phyloP scores from a whole-genome alignment of 1,140 invertebrate species.

The Cyphomyrmex costatus region DNA sequence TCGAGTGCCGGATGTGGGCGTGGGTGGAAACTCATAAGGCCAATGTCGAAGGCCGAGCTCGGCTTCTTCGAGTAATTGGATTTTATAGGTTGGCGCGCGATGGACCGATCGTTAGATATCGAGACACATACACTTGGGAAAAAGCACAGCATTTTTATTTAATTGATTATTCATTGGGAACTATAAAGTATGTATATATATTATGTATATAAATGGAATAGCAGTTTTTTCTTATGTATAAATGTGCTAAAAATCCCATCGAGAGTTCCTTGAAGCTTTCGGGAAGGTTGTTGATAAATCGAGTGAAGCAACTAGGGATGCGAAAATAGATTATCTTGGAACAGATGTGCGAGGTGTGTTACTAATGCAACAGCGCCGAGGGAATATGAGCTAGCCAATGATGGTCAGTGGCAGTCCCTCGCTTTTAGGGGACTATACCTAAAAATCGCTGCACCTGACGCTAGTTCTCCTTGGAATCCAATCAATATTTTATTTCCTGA shows the following conservation, averaged over 20 bases:
- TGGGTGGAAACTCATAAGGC: conserved; percentile 47
- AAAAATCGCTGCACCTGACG: conserved; percentile 38
- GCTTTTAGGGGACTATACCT: neutral
- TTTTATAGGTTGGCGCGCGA: conserved; percentile 14
- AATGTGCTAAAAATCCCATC: conserved; percentile 13
- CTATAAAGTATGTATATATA: neutral
- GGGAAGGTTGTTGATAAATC: conserved; percentile 32
- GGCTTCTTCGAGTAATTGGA: conserved; percentile 55
- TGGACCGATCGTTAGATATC: neutral
- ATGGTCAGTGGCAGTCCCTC: conserved; percentile 9
- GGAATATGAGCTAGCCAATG: conserved; percentile 27
- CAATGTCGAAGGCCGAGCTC: conserved; percentile 32
- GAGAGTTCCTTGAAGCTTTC: neutral
- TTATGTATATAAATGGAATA: neutral
- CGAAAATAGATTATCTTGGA: conserved; percentile 64
- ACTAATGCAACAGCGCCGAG: conserved; percentile 44
- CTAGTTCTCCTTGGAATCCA: neutral
- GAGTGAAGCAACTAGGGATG: conserved; percentile 8
- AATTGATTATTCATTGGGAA: neutral
- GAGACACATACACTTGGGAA: neutral
- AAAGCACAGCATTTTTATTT: neutral
- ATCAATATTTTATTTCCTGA: neutral
- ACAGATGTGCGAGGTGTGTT: conserved; percentile 58
- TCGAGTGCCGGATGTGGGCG: conserved; percentile 44
- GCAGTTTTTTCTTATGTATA: neutral